Evolutionary conservation across 1,140 invertebrate species (phyloP).

Genomic region (Temnothorax nylanderi): DNA sequence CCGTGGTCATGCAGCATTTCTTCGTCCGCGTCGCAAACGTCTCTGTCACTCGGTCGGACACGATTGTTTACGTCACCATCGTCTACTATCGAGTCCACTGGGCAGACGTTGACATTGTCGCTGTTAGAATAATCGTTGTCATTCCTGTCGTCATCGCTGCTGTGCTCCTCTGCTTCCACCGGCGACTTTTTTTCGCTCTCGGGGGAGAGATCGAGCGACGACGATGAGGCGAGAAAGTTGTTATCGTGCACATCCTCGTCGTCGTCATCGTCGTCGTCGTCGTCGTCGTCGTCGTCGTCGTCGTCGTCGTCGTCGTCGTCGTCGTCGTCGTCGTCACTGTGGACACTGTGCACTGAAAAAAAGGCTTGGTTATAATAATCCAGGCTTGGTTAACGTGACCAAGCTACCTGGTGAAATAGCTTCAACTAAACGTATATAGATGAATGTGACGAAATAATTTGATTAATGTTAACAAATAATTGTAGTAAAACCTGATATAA

Average conservation of each 20-base stretch:
- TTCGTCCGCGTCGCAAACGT: constrained; percentile 25
- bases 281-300: too few relatives aligned
- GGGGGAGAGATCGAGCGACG: not conserved
- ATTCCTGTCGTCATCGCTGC: constrained; percentile 80
- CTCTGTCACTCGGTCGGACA: constrained; percentile 24
- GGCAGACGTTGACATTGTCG: constrained; percentile 25
- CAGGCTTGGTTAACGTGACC: too few relatives aligned
- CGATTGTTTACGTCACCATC: constrained; percentile 18
- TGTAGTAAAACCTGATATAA: too few relatives aligned
- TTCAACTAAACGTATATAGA: too few relatives aligned
- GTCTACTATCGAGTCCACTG: not conserved
- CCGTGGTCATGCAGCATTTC: not conserved
- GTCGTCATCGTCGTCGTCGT: constrained; percentile 85
- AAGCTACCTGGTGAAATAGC: too few relatives aligned
- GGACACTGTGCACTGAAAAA: too few relatives aligned
- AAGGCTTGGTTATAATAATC: too few relatives aligned
- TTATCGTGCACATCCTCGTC: constrained; percentile 83
- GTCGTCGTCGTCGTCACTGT: constrained; percentile 82
- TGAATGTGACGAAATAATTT: too few relatives aligned
- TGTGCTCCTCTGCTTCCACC: constrained; percentile 81
- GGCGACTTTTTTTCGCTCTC: constrained; percentile 3
- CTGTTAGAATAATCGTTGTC: constrained; percentile 12
- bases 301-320: constrained; percentile 85
- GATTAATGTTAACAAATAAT: too few relatives aligned
- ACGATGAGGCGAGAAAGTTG: not conserved